Percentiles rank a stretch among this genome's conserved stretches.
These are phyloP conservation scores for Drosophila sordidula DNA, from an alignment of 2,888 invertebrate species.

Conservation along the genomic window DNA sequence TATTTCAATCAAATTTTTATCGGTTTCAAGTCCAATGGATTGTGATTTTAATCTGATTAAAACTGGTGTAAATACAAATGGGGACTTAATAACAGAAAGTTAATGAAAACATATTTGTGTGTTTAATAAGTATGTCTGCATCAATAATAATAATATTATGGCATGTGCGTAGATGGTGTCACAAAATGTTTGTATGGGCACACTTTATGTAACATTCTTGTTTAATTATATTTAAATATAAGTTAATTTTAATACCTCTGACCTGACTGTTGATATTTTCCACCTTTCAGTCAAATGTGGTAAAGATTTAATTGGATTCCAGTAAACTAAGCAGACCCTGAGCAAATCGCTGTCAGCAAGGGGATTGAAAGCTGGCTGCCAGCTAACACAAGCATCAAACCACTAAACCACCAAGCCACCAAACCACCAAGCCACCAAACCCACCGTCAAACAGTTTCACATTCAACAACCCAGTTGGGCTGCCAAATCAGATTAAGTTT, in stretches of 20 bases:
- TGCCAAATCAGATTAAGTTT: slow-evolving; percentile 71
- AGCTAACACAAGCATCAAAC: slow-evolving; percentile 3
- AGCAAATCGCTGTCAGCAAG: slow-evolving; percentile 11
- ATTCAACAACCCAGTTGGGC: slow-evolving; percentile 24
- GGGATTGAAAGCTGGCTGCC: slow-evolving; percentile 3
- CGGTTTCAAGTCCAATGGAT: too few species aligned
- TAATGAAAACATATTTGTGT: too few species aligned
- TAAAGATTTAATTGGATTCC: slow-evolving; percentile 4
- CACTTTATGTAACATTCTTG: neutral
- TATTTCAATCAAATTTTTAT: too few species aligned
- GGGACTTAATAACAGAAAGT: too few species aligned
- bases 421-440: slow-evolving; percentile 7
- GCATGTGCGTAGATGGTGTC: too few species aligned
- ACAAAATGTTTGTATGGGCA: too few species aligned
- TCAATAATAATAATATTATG: too few species aligned
- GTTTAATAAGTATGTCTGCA: too few species aligned
- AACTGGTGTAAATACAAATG: too few species aligned
- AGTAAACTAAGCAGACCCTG: slow-evolving; percentile 3
- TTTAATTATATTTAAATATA: neutral
- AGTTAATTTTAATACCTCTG: neutral
- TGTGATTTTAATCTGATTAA: too few species aligned
- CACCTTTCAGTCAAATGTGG: neutral
- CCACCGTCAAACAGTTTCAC: slow-evolving; percentile 1
- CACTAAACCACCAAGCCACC: slow-evolving; percentile 8
- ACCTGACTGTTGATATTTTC: neutral